Conservation (phyloP, 2,797 vertebrate species). For the Alosa sapidissima region DNA sequence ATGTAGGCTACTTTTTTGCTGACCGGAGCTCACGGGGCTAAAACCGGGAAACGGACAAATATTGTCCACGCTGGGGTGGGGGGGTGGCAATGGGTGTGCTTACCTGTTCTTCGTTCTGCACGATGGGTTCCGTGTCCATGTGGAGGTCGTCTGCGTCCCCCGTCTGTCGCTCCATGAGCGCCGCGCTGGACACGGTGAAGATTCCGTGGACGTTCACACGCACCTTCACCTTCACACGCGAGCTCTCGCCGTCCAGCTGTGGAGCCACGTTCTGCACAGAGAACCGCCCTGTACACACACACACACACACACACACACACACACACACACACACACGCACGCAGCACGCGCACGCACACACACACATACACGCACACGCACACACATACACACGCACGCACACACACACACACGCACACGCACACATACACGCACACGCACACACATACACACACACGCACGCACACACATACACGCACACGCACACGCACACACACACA, state of each 20-base stretch:
- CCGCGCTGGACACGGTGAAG: constrained; percentile 89
- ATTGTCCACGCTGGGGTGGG: no score
- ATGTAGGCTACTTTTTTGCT: no score
- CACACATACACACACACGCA: no score
- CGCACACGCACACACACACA: no score
- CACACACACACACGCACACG: no score
- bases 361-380: neutral
- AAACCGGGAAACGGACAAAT: no score
- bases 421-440: neutral
- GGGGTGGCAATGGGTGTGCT: no score
- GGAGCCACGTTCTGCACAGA: constrained; percentile 88
- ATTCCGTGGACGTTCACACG: constrained; percentile 91
- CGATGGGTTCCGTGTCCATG: constrained; percentile 83
- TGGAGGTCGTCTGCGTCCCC: constrained; percentile 79
- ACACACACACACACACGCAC: no score
- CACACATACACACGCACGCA: no score
- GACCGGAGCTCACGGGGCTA: no score
- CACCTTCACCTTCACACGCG: constrained; percentile 95
- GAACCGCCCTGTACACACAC: constrained; percentile 77
- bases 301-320: neutral
- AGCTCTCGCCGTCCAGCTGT: constrained; percentile 88
- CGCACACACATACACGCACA: no score
- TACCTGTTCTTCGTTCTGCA: constrained; percentile 66
- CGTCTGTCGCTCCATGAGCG: constrained; percentile 89
- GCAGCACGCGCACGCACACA: neutral